Evolutionary conservation across 2,113 vertebrate genomes (phyloP).

Genomic region (Picathartes gymnocephalus): DNA sequence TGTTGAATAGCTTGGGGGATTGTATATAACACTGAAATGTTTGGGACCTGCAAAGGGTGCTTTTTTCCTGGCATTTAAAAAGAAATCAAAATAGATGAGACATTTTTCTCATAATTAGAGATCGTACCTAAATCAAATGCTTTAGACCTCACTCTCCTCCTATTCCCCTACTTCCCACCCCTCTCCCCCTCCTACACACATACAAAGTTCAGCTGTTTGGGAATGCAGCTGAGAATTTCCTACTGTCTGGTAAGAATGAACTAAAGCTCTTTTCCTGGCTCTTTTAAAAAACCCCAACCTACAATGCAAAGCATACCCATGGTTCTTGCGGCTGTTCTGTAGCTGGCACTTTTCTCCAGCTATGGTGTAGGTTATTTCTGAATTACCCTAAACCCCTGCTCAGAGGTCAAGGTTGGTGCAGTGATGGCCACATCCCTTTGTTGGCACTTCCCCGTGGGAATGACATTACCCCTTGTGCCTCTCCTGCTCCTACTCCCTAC

Average conservation of each 20-base stretch:
- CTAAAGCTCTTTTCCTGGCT: background rate
- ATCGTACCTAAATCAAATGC: conserved; percentile 14
- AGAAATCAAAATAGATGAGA: conserved; percentile 44
- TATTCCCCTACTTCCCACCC: background rate
- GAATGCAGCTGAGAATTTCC: conserved; percentile 30
- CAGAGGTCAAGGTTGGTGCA: conserved; percentile 59
- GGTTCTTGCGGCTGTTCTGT: background rate
- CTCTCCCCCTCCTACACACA: background rate
- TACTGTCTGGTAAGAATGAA: background rate
- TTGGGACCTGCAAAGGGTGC: background rate
- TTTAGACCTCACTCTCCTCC: background rate
- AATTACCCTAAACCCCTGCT: conserved; percentile 19
- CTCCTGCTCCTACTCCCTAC: background rate
- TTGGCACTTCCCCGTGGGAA: background rate
- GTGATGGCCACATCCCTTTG: background rate
- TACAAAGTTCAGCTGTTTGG: conserved; percentile 4
- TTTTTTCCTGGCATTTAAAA: background rate
- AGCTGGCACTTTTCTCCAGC: background rate
- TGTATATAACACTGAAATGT: background rate
- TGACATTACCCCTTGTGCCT: background rate
- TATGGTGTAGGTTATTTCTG: background rate
- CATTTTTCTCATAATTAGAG: background rate
- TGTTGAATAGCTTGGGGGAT: background rate
- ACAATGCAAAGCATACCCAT: background rate
- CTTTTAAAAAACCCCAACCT: background rate